phyloP scores from a whole-genome alignment of 2,113 vertebrate species.

The Struthidea cinerea region DNA sequence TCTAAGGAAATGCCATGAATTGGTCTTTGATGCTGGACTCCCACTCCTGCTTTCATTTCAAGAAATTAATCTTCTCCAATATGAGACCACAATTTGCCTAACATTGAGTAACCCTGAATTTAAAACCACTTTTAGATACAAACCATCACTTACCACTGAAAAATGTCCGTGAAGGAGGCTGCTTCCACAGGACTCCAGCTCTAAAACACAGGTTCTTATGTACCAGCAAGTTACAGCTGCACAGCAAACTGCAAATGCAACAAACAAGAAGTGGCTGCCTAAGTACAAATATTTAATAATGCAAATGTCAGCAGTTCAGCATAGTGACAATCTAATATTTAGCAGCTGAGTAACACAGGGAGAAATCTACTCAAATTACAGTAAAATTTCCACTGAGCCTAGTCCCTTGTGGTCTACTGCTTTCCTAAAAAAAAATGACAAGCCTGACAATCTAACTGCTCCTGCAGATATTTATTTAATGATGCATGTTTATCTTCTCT shows the following conservation, averaged over 20 bases:
- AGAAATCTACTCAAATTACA: background rate
- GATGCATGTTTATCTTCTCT: background rate
- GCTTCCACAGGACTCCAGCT: slow-evolving; percentile 28
- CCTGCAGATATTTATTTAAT: background rate
- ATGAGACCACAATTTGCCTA: background rate
- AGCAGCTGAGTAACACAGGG: background rate
- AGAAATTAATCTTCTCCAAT: background rate
- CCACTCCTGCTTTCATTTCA: background rate
- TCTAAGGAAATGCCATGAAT: background rate
- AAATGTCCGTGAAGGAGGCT: slow-evolving; percentile 40
- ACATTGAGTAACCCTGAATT: background rate
- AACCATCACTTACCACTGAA: slow-evolving; percentile 62
- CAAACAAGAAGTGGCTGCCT: background rate
- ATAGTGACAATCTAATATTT: background rate
- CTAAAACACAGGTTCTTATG: background rate
- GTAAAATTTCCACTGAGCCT: background rate
- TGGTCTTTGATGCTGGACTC: background rate
- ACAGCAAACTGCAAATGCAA: slow-evolving; percentile 39
- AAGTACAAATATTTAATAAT: background rate
- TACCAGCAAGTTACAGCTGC: background rate
- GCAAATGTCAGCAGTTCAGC: background rate
- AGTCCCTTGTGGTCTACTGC: background rate
- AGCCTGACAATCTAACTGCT: background rate
- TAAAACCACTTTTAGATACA: background rate
- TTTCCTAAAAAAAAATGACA: background rate